Evolutionary conservation across 92 coral and sea anemone genomes (phyloP).

Genomic region (Scolanthus callimorphus): DNA sequence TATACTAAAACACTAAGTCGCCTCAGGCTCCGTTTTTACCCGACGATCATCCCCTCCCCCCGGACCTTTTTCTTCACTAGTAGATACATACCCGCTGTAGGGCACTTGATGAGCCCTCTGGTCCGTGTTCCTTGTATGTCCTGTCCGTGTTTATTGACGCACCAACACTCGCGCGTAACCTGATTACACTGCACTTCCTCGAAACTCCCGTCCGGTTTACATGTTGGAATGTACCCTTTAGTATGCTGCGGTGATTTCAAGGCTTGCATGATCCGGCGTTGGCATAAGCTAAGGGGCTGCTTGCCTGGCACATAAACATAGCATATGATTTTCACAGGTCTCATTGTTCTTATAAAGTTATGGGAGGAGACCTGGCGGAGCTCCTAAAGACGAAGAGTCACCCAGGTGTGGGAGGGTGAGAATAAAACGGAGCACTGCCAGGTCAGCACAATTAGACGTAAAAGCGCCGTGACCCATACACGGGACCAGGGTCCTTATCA

Average conservation of each 20-base stretch:
- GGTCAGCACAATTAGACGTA: too few species aligned
- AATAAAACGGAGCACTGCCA: too few species aligned
- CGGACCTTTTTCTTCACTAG: background rate
- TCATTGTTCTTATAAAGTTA: too few species aligned
- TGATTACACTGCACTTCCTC: conserved; percentile 78
- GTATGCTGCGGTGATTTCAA: conserved; percentile 2
- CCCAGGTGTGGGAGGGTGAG: too few species aligned
- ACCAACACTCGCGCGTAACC: conserved; percentile 82
- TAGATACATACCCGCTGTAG: conserved; percentile 42
- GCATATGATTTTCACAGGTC: too few species aligned
- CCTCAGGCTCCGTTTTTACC: background rate
- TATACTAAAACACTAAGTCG: too few species aligned
- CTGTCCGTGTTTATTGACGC: conserved; percentile 68
- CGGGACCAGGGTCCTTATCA: too few species aligned
- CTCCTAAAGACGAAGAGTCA: too few species aligned
- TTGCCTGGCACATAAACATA: too few species aligned
- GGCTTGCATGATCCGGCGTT: conserved; percentile 12
- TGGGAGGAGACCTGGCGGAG: too few species aligned
- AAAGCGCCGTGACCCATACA: too few species aligned
- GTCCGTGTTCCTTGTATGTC: conserved; percentile 72
- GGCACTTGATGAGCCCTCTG: conserved; percentile 55
- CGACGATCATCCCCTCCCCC: background rate
- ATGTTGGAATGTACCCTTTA: conserved; percentile 44
- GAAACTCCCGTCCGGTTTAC: conserved; percentile 71
- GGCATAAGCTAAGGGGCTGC: conserved; percentile 24